phyloP scores from a whole-genome alignment of 2,888 invertebrate species.

The Drosophila anceps region DNA sequence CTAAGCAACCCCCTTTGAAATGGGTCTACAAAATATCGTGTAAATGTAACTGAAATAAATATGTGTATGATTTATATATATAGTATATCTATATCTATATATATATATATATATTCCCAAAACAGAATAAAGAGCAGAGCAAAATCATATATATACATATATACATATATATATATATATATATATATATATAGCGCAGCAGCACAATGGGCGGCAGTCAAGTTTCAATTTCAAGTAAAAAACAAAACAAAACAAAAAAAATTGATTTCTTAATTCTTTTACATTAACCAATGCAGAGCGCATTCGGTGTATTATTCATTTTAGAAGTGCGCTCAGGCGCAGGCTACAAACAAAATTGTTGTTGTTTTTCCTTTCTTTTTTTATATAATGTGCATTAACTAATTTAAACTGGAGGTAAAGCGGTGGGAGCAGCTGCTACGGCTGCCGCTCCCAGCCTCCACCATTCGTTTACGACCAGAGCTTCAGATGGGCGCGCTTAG shows the following conservation, averaged over 20 bases:
- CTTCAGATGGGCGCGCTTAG: conserved; percentile 86
- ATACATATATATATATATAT: neutral
- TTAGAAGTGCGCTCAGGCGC: conserved; percentile 47
- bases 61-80: no score
- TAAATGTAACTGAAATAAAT: neutral
- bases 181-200: no score
- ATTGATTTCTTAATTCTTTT: conserved; percentile 2
- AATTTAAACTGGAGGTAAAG: conserved; percentile 18
- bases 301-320: conserved; percentile 52
- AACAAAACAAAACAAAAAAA: neutral
- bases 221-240: no score
- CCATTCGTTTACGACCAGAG: conserved; percentile 86
- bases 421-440: neutral
- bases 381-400: conserved; percentile 62
- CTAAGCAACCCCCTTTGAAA: neutral
- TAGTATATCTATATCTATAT: neutral
- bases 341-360: conserved; percentile 60
- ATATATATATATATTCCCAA: neutral
- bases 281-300: conserved; percentile 44
- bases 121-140: neutral
- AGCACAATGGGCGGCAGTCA: no score
- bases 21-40: neutral
- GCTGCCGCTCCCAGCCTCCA: neutral
- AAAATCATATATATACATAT: neutral
- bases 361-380: conserved; percentile 8